These are phyloP conservation scores for Mirounga angustirostris DNA, from an alignment of 2,113 vertebrate genomes.

Conservation along the genomic window DNA sequence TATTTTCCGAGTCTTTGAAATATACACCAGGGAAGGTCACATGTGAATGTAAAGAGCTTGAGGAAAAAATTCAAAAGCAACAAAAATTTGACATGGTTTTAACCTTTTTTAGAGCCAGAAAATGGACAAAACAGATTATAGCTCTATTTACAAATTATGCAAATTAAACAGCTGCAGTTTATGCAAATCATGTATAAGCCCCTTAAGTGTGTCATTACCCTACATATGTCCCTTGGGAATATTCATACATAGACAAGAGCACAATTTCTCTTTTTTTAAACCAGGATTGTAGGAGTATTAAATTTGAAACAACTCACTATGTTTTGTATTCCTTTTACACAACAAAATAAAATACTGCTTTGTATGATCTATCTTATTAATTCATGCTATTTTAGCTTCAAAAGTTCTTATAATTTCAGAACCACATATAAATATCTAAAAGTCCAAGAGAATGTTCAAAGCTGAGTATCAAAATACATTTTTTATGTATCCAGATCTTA, in stretches of 20 bases:
- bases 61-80: background rate
- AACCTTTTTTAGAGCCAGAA: background rate
- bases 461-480: background rate
- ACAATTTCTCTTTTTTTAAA: background rate
- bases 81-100: background rate
- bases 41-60: background rate
- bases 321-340: background rate
- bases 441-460: background rate
- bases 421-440: background rate
- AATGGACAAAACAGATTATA: background rate
- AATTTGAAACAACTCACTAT: background rate
- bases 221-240: background rate
- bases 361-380: background rate
- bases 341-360: background rate
- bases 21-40: background rate
- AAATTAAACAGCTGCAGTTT: background rate
- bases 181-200: background rate
- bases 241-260: background rate
- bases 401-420: background rate
- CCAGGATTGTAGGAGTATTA: background rate
- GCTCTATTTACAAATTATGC: background rate
- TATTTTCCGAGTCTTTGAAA: background rate
- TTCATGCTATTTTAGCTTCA: background rate
- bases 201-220: conserved; percentile 21
- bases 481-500: background rate